Evolutionary conservation across 2,113 vertebrate genomes (phyloP).

Genomic region (Engystomops pustulosus): DNA sequence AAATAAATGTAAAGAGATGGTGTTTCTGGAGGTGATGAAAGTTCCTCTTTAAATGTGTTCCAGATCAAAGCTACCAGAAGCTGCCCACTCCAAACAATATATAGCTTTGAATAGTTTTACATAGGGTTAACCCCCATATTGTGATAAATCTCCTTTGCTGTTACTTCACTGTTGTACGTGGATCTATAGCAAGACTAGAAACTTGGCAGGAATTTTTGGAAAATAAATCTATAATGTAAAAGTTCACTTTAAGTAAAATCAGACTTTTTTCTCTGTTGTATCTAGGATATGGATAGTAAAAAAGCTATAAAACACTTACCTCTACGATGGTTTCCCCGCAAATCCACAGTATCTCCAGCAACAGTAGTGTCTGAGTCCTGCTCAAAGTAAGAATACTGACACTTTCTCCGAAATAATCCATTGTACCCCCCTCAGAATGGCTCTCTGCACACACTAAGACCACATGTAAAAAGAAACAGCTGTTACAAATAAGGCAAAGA

Average conservation of each 20-base stretch:
- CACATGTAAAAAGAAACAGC: slow-evolving; percentile 45
- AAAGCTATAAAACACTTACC: slow-evolving; percentile 25
- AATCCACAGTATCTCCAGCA: neutral
- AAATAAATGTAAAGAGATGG: too few species aligned
- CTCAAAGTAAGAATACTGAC: slow-evolving; percentile 25
- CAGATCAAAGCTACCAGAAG: too few species aligned
- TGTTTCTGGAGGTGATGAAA: too few species aligned
- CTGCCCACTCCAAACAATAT: neutral
- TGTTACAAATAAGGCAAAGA: slow-evolving; percentile 37
- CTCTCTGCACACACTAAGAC: neutral
- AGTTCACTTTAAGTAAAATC: neutral
- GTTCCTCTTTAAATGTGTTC: too few species aligned
- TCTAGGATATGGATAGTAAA: neutral
- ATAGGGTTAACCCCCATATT: neutral
- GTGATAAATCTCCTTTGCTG: neutral
- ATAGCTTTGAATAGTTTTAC: neutral
- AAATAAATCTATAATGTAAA: neutral
- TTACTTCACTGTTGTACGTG: neutral
- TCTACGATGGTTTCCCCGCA: neutral
- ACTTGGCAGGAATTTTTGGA: neutral
- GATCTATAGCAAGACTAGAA: neutral
- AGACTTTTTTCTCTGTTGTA: neutral
- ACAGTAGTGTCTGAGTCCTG: neutral
- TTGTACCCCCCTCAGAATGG: slow-evolving; percentile 37
- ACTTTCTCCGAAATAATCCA: slow-evolving; percentile 20